A percentile compares a stretch with the other conserved stretches of the same genome.
Evolutionary conservation across 1,140 invertebrate genomes (phyloP).

Genomic region (Neotoxoptera formosana): DNA sequence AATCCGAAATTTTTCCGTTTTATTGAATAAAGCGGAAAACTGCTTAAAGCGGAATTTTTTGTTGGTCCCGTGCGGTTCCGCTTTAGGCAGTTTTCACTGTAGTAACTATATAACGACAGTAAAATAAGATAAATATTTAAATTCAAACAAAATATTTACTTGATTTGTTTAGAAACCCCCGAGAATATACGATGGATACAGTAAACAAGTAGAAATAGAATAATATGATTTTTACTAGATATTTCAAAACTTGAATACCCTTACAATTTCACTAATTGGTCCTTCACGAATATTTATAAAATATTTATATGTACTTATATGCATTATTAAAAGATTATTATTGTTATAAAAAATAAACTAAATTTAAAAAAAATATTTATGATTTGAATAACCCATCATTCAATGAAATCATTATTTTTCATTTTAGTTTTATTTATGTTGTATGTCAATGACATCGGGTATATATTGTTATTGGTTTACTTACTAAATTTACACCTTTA

Average conservation of each 20-base stretch:
- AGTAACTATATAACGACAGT: too few species aligned
- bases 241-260: not conserved
- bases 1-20: too few species aligned
- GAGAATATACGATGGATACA: not conserved
- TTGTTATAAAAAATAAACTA: not conserved
- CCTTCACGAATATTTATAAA: not conserved
- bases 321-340: not conserved
- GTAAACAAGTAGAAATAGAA: not conserved
- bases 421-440: not conserved
- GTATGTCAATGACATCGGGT: not conserved
- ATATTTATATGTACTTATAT: not conserved
- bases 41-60: too few species aligned
- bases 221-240: not conserved
- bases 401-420: not conserved
- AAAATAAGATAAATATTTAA: too few species aligned
- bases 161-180: not conserved
- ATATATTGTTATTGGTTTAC: not conserved
- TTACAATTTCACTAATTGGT: not conserved
- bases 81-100: too few species aligned
- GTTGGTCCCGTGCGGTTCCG: too few species aligned
- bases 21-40: too few species aligned
- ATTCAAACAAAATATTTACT: not conserved
- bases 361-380: not conserved
- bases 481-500: not conserved
- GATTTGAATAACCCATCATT: not conserved